Conservation (phyloP, 2,888 invertebrate species). For the Acanthoscelides obtectus region DNA sequence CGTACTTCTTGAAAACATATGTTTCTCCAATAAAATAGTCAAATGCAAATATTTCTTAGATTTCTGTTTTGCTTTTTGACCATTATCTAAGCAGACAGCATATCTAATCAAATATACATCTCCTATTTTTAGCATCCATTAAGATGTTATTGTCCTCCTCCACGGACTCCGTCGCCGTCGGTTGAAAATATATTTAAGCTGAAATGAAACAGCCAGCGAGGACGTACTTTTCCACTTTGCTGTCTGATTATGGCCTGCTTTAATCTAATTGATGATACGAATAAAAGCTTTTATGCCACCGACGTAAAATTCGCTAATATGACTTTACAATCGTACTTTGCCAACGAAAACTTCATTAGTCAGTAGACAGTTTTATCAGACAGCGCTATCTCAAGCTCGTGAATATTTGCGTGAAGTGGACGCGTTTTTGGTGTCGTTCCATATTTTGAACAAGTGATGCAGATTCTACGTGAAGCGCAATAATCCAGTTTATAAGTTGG, state of each 20-base stretch:
- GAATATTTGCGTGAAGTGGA: neutral
- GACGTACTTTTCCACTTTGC: neutral
- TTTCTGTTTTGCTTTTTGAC: too few relatives aligned
- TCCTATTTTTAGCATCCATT: neutral
- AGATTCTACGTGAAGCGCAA: too few relatives aligned
- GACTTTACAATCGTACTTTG: neutral
- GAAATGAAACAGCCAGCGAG: neutral
- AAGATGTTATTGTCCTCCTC: neutral
- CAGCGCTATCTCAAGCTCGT: neutral
- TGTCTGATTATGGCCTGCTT: neutral
- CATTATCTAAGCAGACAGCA: too few relatives aligned
- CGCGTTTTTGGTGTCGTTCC: neutral
- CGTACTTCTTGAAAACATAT: too few relatives aligned
- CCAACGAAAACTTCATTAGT: neutral
- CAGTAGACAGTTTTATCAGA: neutral
- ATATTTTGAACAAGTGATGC: too few relatives aligned
- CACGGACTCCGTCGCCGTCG: neutral
- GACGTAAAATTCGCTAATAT: neutral
- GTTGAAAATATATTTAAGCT: neutral
- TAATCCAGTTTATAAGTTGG: too few relatives aligned
- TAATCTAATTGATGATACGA: neutral
- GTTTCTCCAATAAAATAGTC: too few relatives aligned
- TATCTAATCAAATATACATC: neutral
- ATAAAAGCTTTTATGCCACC: neutral
- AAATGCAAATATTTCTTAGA: too few relatives aligned